These are phyloP conservation scores for Serranus cabrilla DNA, from an alignment of 2,797 vertebrate species.

Conservation along the genomic window DNA sequence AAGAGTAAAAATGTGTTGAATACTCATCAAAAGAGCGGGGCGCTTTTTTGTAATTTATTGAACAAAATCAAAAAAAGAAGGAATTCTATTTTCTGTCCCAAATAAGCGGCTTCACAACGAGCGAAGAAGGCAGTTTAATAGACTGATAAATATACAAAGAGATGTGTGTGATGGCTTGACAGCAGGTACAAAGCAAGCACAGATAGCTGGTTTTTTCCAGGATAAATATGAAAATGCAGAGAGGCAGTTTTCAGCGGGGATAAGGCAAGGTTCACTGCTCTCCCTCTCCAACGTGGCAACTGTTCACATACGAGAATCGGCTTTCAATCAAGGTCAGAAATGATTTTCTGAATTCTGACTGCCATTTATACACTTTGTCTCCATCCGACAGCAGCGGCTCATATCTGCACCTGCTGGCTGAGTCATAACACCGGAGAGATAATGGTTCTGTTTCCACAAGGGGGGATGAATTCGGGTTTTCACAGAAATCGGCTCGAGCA, in stretches of 20 bases:
- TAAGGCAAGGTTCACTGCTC: slow-evolving; percentile 57
- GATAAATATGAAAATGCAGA: slow-evolving; percentile 72
- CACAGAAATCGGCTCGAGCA: slow-evolving; percentile 25
- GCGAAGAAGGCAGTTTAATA: slow-evolving; percentile 38
- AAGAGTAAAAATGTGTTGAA: slow-evolving; percentile 2
- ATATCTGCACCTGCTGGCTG: slow-evolving; percentile 67
- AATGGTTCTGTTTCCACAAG: slow-evolving; percentile 47
- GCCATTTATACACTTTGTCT: slow-evolving; percentile 67
- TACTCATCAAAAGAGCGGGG: slow-evolving; percentile 7
- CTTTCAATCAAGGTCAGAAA: slow-evolving; percentile 78
- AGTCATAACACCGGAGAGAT: slow-evolving; percentile 57
- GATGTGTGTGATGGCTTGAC: slow-evolving; percentile 64
- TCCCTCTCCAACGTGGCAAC: slow-evolving; percentile 36
- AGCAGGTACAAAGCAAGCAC: slow-evolving; percentile 66
- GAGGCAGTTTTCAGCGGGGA: slow-evolving; percentile 62
- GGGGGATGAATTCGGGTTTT: slow-evolving; percentile 42
- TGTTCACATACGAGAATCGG: slow-evolving; percentile 65
- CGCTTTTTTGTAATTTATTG: slow-evolving; percentile 20
- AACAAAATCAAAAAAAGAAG: slow-evolving; percentile 12
- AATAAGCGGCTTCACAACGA: slow-evolving; percentile 49
- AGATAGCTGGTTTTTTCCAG: slow-evolving; percentile 62
- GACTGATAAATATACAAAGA: slow-evolving; percentile 55
- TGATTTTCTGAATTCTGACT: slow-evolving; percentile 70
- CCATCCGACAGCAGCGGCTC: slow-evolving; percentile 59
- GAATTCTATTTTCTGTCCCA: slow-evolving; percentile 16